Percentiles rank a stretch among this genome's conserved stretches.
Conservation (phyloP, 1,140 invertebrate species). For the Littorina saxatilis region DNA sequence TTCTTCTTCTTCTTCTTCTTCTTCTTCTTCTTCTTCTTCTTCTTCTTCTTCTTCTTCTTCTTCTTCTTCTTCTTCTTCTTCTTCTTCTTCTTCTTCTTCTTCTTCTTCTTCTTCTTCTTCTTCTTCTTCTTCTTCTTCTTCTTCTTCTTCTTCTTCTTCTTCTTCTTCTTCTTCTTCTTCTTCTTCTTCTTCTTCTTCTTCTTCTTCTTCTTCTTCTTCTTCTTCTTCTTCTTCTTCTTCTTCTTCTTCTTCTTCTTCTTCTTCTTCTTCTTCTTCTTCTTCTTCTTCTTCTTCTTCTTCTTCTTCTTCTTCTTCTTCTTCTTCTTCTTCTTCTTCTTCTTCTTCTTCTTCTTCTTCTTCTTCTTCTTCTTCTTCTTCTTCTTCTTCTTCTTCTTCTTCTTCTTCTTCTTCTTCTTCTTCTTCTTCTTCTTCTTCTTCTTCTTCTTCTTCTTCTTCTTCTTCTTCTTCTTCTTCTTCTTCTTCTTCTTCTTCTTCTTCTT, state of each 20-base stretch:
- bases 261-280: not conserved
- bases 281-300: not conserved
- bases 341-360: not conserved
- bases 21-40: slow-evolving; percentile 43
- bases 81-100: slow-evolving; percentile 41
- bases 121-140: slow-evolving; percentile 26
- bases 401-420: not conserved
- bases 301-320: not conserved
- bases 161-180: not conserved
- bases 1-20: slow-evolving; percentile 43
- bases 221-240: not conserved
- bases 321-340: slow-evolving; percentile 11
- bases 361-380: slow-evolving; percentile 8
- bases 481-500: too few relatives aligned
- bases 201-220: slow-evolving; percentile 5
- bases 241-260: not conserved
- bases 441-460: too few relatives aligned
- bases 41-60: slow-evolving; percentile 40
- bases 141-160: slow-evolving; percentile 3
- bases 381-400: not conserved
- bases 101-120: slow-evolving; percentile 35
- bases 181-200: slow-evolving; percentile 11
- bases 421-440: too few relatives aligned
- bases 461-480: too few relatives aligned
- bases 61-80: slow-evolving; percentile 38